A percentile compares a stretch with the other conserved stretches of the same genome.
Evolutionary conservation across 2,888 invertebrate genomes (phyloP).

Genomic region (Trichogramma evanescens): DNA sequence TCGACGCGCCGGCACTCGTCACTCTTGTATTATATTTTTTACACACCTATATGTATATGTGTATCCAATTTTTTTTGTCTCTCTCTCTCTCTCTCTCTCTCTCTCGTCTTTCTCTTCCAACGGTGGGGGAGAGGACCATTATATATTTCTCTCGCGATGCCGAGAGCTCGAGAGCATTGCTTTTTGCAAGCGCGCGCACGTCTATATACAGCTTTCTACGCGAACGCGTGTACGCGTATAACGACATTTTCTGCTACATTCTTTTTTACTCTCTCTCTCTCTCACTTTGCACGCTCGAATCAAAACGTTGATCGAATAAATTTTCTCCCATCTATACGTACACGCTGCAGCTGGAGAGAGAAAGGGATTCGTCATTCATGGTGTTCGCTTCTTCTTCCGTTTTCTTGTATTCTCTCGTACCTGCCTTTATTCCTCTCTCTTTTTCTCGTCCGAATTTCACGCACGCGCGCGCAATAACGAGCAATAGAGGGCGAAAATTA

Average conservation of each 20-base stretch:
- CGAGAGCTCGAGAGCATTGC: no score
- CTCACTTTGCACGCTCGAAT: background rate
- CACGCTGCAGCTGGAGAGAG: background rate
- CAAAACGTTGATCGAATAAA: conserved; percentile 10
- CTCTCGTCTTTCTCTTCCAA: background rate
- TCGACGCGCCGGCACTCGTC: background rate
- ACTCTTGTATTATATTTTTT: background rate
- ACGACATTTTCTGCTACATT: no score
- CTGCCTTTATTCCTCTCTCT: background rate
- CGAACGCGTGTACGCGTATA: no score
- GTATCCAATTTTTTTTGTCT: background rate
- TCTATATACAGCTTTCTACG: no score
- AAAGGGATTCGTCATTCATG: no score
- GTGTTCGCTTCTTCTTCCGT: background rate
- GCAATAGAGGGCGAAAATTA: background rate
- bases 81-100: background rate
- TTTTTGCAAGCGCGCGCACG: no score
- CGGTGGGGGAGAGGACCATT: no score
- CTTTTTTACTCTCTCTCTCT: background rate
- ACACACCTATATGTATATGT: no score
- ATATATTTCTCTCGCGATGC: no score
- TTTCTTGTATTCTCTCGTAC: no score
- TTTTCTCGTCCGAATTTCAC: background rate
- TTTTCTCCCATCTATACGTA: background rate
- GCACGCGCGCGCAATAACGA: no score